These are phyloP conservation scores for Phoeniculus purpureus DNA, from an alignment of 2,797 vertebrate genomes.

Conservation along the genomic window DNA sequence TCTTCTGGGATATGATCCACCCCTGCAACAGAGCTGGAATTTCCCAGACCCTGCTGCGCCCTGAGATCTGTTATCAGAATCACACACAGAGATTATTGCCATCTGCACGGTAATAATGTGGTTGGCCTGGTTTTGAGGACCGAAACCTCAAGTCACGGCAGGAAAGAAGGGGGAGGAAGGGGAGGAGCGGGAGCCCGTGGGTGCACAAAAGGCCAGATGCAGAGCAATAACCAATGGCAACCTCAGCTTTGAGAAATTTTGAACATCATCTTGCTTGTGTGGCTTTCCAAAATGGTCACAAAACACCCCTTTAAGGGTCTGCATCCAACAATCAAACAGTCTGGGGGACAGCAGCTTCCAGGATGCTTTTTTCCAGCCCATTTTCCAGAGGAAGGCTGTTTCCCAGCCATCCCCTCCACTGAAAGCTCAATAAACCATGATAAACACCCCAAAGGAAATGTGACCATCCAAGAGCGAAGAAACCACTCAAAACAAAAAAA, in stretches of 20 bases:
- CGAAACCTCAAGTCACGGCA: constrained; percentile 1
- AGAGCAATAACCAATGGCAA: not conserved
- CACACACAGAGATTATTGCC: not conserved
- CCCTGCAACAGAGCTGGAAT: not conserved
- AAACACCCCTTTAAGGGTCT: not conserved
- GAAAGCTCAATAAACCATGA: not conserved
- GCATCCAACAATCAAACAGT: not conserved
- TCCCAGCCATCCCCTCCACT: not conserved
- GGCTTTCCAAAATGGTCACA: not conserved
- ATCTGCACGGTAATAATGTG: not conserved
- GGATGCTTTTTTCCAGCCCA: not conserved
- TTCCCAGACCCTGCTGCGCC: not conserved
- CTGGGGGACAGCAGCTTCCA: not conserved
- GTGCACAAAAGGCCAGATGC: not conserved
- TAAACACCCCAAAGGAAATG: not conserved
- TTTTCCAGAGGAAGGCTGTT: not conserved
- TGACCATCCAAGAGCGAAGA: not conserved
- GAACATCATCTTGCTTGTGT: not conserved
- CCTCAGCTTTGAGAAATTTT: not conserved
- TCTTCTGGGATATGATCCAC: not conserved
- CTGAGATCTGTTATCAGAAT: not conserved
- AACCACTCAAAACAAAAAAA: constrained; percentile 19
- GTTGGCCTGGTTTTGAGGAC: not conserved
- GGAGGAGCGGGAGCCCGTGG: not conserved
- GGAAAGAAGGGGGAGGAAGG: not conserved